Evolutionary conservation across 2,113 vertebrate species (phyloP), one percentile per base, ranked within the genome.

Genomic region (Butorides virescens): DNA sequence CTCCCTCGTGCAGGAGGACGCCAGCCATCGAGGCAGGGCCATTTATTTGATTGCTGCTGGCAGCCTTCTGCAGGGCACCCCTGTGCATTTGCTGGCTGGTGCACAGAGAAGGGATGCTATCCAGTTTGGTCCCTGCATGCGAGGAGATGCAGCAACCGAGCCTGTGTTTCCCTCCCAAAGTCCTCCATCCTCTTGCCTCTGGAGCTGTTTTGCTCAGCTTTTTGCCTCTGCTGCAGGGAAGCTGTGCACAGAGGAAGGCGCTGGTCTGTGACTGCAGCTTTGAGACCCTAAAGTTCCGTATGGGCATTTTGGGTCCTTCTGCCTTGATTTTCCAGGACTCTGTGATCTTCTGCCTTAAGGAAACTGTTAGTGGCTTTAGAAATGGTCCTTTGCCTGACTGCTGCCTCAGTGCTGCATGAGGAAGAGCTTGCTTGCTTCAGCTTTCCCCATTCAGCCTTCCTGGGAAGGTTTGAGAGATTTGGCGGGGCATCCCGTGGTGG

Each of bases 1-100:
- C 50, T 71, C 14, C 20, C 14, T 36, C 2, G 0, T 0, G 13
- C 4, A 7, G 12, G 26, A 62, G 6, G 44, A 20, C 2, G 3
- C 42, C 26, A 53, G 16, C 2, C 2, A 3, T n/a, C 26, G n/a
- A 83, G 23, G 50, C 22, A 49, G n/a, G 11, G 17, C 6, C 17
- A 3, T 53, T 58, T 53, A 3, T 37, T 8, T 47, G 78, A 25
- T 22, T 13, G 32, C 53, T 80, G 55, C 62, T 30, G 26, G 59
- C 26, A 79, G 27, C n/a, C n/a, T 73, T 70, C 32, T 56, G 63
- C 39, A 25, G 27, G 52, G 52, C n/a, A 50, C 11, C 30, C 36
- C 27, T 26, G 53, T 34, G 50, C 15, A 11, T 15, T 29, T 15
- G 19, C 36, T 61, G 58, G 14, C 34, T 3, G 6, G 12, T 15